phyloP scores from a whole-genome alignment of 2,113 vertebrate genomes.

The Lycaon pictus region DNA sequence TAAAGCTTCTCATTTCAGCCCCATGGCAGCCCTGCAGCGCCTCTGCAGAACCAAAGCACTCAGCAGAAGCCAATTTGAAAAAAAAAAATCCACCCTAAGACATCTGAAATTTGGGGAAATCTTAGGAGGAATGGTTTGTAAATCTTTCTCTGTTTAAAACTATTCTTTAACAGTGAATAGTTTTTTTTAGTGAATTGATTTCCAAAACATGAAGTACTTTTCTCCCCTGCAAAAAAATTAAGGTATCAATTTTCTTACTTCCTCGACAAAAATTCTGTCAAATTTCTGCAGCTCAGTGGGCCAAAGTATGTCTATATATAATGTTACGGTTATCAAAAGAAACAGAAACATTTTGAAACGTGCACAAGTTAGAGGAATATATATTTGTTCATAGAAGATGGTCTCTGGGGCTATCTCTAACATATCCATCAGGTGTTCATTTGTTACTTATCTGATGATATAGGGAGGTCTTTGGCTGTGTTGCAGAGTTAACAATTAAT shows the following conservation, averaged over 20 bases:
- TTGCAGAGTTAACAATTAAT: background rate
- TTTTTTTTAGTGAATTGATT: background rate
- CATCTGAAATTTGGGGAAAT: background rate
- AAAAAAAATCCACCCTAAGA: background rate
- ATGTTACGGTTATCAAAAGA: background rate
- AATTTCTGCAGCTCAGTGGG: background rate
- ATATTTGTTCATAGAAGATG: background rate
- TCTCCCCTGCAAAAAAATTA: background rate
- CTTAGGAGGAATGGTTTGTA: background rate
- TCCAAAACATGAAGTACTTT: constrained; percentile 14
- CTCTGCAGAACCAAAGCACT: background rate
- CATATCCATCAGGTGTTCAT: background rate
- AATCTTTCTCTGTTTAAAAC: constrained; percentile 13
- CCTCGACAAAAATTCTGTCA: background rate
- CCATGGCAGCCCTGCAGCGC: fast-evolving
- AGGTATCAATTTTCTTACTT: background rate
- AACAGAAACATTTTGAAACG: background rate
- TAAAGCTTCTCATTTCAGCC: background rate
- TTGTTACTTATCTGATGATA: background rate
- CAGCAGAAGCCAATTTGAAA: background rate
- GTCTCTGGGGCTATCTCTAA: background rate
- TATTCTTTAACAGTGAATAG: too few species aligned
- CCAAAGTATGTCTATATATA: background rate
- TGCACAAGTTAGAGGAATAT: background rate
- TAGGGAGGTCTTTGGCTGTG: background rate